Conservation (phyloP, 2,113 vertebrate species). For the Herpailurus yagouaroundi region DNA sequence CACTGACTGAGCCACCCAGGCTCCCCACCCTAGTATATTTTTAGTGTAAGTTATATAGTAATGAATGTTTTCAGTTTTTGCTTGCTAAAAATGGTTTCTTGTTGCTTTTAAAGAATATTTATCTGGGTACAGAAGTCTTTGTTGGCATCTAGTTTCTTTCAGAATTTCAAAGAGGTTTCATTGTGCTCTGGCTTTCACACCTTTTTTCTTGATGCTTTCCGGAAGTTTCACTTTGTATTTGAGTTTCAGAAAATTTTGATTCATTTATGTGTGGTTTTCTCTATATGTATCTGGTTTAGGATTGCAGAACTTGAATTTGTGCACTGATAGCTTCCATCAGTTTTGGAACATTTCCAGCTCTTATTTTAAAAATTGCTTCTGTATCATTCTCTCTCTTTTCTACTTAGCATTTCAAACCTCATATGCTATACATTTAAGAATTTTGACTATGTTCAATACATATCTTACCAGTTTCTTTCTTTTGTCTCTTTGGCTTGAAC, state of each 20-base stretch:
- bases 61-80: neutral
- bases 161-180: neutral
- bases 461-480: neutral
- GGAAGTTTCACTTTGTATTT: neutral
- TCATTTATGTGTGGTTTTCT: neutral
- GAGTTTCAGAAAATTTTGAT: neutral
- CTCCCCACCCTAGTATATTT: neutral
- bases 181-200: neutral
- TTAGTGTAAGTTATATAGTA: neutral
- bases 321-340: neutral
- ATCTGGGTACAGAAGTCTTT: neutral
- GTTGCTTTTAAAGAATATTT: neutral
- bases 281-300: neutral
- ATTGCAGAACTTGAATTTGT: neutral
- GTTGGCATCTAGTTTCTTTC: neutral
- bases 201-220: neutral
- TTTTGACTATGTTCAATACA: neutral
- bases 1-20: no score
- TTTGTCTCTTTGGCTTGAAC: neutral
- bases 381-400: neutral
- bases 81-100: neutral
- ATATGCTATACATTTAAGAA: neutral
- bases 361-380: slow-evolving; percentile 20
- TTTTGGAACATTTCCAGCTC: neutral
- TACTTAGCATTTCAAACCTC: neutral